Evolutionary conservation across 2,113 vertebrate species (phyloP), one percentile per base, ranked within the genome.

Genomic region (Platysternon megacephalum): DNA sequence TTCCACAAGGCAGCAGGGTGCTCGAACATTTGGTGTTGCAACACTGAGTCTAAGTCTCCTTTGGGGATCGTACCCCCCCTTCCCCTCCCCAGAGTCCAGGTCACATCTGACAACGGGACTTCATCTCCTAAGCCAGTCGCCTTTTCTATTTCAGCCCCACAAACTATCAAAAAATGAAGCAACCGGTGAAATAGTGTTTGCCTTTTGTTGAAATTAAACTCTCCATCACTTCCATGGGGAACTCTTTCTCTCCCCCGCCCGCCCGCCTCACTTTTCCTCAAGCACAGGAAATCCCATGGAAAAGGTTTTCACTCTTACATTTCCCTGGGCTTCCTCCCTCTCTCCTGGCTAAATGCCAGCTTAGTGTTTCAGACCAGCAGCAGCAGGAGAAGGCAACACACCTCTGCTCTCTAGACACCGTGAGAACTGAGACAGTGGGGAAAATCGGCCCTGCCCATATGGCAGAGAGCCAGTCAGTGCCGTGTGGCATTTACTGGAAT

Each of bases 301-400:
- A 97, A 97, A 96, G 84, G 90, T 90, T 94, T 93, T 95, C 90
- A n/a, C 95, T 94, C 78, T 82, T 16, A 83, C 91, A 86, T 96
- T 96, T 96, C 90, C 11, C 86, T 94, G 93, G 94, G 93, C 94
- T 93, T 93, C 93, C 92, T 87, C 95, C 87, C 74, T 96, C 93
- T 92, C 96, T 97, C 92, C 97, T 95, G 96, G 82, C 82, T 87
- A 90, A 94, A 88, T 61, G 95, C 93, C 92, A 96, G 44, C 87
- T 92, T 46, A 1, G 79, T 89, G 91, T 91, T 90, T 95, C 46
- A 0, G 94, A 93, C 92, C 83, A 35, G 7, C 89, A 84, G 51
- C 72, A 12, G 32, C 48, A 42, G 52, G 82, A 93, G 91, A 85
- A 79, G 72, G 90, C 84, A 86, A 55, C 51, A 93, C 89, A 92